phyloP scores from a whole-genome alignment of 2,113 vertebrate species.

The Phaethornis superciliosus region DNA sequence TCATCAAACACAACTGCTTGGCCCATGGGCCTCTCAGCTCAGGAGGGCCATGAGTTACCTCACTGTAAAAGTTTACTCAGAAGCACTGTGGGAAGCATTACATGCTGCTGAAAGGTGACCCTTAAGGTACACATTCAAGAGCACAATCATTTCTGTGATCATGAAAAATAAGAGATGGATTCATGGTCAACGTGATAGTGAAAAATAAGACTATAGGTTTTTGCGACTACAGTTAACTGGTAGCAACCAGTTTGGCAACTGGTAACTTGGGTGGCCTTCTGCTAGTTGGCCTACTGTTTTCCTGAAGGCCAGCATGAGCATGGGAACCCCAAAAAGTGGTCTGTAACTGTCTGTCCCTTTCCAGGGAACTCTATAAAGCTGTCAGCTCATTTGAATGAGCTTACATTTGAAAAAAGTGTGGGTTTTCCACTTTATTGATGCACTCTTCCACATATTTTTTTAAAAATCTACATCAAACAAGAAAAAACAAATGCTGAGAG shows the following conservation, averaged over 20 bases:
- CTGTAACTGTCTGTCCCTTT: neutral
- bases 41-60: neutral
- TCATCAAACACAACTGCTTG: neutral
- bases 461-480: constrained; percentile 74
- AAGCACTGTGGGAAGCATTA: neutral
- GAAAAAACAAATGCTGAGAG: constrained; percentile 76
- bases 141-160: neutral
- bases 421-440: constrained; percentile 50
- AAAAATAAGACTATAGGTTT: neutral
- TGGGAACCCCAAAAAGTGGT: neutral
- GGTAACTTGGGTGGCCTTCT: neutral
- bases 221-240: neutral
- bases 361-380: neutral
- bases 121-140: neutral
- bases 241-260: neutral
- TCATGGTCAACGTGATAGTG: fast-evolving
- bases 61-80: neutral
- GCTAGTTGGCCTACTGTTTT: neutral
- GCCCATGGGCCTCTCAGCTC: neutral
- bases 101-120: neutral
- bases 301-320: neutral
- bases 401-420: constrained; percentile 6
- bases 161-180: neutral
- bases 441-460: constrained; percentile 64
- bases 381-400: neutral